Percentiles rank a stretch among this genome's conserved stretches.
Conservation (phyloP, 2,113 vertebrate genomes). For the Elephantulus edwardii region DNA sequence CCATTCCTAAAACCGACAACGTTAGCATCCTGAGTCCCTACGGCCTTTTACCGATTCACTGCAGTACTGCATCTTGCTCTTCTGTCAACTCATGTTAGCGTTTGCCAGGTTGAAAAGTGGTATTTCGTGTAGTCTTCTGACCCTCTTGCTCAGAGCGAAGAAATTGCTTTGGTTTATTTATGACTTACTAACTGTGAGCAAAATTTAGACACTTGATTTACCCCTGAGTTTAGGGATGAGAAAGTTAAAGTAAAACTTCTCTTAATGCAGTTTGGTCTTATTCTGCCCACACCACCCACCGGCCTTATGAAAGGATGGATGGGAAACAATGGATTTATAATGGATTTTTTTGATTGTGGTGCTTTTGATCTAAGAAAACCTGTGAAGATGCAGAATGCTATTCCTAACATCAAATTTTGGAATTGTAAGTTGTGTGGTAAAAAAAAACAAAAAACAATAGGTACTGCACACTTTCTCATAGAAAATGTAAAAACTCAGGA, state of each 20-base stretch:
- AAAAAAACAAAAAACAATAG: background rate
- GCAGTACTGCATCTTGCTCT: slow-evolving; percentile 83
- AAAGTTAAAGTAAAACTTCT: slow-evolving; percentile 78
- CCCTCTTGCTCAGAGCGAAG: slow-evolving; percentile 81
- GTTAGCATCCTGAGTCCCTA: slow-evolving; percentile 79
- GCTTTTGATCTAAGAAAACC: background rate
- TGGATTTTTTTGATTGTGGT: background rate
- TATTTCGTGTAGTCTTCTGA: slow-evolving; percentile 78
- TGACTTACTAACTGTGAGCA: slow-evolving; percentile 84
- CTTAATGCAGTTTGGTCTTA: slow-evolving; percentile 61
- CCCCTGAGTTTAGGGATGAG: slow-evolving; percentile 65
- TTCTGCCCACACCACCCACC: background rate
- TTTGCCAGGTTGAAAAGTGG: slow-evolving; percentile 72
- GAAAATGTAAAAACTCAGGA: background rate
- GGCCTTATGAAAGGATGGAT: background rate
- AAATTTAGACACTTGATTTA: slow-evolving; percentile 70
- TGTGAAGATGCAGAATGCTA: background rate
- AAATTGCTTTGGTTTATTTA: slow-evolving; percentile 86
- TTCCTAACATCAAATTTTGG: background rate
- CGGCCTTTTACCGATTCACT: slow-evolving; percentile 79
- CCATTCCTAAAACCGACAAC: slow-evolving; percentile 84
- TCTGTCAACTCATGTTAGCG: slow-evolving; percentile 88
- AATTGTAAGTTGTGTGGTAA: background rate
- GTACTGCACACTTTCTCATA: background rate
- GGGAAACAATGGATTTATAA: background rate